These are phyloP conservation scores for Hippocampus mohnikei DNA, from an alignment of 2,113 vertebrate genomes.

Conservation along the genomic window DNA sequence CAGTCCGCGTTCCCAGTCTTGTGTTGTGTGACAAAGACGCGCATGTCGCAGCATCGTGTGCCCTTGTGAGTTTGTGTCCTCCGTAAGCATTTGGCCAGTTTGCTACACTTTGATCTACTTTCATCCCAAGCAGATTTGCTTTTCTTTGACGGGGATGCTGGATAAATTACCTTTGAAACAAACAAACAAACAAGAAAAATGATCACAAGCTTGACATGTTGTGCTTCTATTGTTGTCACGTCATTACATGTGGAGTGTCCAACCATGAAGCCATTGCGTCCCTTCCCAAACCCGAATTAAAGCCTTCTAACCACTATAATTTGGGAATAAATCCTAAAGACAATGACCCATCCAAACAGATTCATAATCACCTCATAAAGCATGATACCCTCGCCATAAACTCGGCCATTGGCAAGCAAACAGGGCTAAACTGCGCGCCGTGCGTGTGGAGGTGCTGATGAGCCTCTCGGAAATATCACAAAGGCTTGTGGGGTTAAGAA, in stretches of 20 bases:
- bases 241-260: constrained; percentile 23
- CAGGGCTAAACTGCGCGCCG: constrained; percentile 27
- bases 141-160: constrained; percentile 18
- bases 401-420: constrained; percentile 39
- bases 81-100: too few species aligned
- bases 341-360: constrained; percentile 42
- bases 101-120: too few species aligned
- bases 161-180: constrained; percentile 2
- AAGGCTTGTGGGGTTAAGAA: constrained; percentile 27
- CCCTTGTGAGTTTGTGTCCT: too few species aligned
- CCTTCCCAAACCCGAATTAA: constrained; percentile 47
- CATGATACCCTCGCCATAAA: constrained; percentile 40
- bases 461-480: constrained; percentile 15
- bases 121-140: too few species aligned
- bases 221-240: constrained; percentile 11
- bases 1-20: constrained; percentile 36
- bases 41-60: background rate
- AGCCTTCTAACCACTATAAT: constrained; percentile 45
- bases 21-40: constrained; percentile 44
- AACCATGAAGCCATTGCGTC: constrained; percentile 18
- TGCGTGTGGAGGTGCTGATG: constrained; percentile 28
- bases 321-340: constrained; percentile 51
- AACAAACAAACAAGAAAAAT: background rate
- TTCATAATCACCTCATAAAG: constrained; percentile 57
- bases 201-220: background rate